Evolutionary conservation across 2,113 vertebrate species (phyloP).

Genomic region (Physeter macrocephalus): DNA sequence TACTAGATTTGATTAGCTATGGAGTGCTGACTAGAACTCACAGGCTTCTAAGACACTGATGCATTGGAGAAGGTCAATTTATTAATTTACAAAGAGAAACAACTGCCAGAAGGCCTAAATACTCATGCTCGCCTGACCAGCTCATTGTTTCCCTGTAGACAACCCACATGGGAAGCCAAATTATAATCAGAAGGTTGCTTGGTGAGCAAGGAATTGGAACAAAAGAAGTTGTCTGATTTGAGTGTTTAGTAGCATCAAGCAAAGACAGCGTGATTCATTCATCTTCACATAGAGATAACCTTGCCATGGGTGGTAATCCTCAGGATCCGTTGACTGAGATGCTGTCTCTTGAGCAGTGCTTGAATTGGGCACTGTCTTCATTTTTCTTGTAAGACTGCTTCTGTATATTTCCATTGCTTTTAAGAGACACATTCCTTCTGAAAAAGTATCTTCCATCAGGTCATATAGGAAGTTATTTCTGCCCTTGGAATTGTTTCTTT

Average conservation of each 20-base stretch:
- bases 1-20: slow-evolving; percentile 49
- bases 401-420: slow-evolving; percentile 21
- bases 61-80: slow-evolving; percentile 38
- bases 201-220: slow-evolving; percentile 59
- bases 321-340: neutral
- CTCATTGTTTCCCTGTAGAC: slow-evolving; percentile 59
- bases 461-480: slow-evolving; percentile 12
- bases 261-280: slow-evolving; percentile 54
- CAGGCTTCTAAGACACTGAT: slow-evolving; percentile 15
- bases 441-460: slow-evolving; percentile 5
- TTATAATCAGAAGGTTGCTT: slow-evolving; percentile 72
- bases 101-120: slow-evolving; percentile 28
- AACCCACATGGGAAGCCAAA: slow-evolving; percentile 64
- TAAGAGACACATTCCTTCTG: neutral
- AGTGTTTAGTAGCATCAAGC: slow-evolving; percentile 67
- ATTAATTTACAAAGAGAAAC: slow-evolving; percentile 54
- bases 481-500: neutral
- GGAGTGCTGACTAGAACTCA: slow-evolving; percentile 20
- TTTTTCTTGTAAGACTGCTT: slow-evolving; percentile 22
- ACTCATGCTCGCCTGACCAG: slow-evolving; percentile 33
- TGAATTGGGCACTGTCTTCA: neutral
- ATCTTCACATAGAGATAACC: slow-evolving; percentile 39
- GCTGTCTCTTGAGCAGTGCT: neutral
- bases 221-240: slow-evolving; percentile 61
- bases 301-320: slow-evolving; percentile 45